A percentile compares a stretch with the other conserved stretches of the same genome.
Evolutionary conservation across 2,113 vertebrate species (phyloP).

Genomic region (Anthoscopus minutus): DNA sequence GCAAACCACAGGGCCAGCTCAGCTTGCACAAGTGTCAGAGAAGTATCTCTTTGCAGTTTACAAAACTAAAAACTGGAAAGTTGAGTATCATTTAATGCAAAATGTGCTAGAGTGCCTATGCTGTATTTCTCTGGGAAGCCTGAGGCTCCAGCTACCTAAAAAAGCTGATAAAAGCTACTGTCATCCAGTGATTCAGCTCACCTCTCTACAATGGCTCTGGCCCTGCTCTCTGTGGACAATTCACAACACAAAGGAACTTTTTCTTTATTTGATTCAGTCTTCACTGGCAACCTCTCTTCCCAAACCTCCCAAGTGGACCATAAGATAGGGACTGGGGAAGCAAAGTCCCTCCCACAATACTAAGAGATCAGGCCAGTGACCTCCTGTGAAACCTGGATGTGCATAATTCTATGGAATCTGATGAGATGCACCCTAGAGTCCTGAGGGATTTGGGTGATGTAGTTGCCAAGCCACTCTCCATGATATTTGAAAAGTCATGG

Average conservation of each 20-base stretch:
- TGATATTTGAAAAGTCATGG: background rate
- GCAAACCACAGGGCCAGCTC: background rate
- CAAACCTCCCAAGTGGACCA: background rate
- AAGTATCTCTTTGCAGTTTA: background rate
- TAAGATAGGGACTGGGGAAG: background rate
- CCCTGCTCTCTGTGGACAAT: background rate
- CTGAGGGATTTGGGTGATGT: background rate
- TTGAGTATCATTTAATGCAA: background rate
- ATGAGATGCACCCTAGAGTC: background rate
- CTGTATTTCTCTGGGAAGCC: background rate
- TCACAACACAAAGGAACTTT: background rate
- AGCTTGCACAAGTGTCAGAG: background rate
- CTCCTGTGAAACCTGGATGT: background rate
- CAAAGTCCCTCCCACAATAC: background rate
- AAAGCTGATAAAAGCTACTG: background rate
- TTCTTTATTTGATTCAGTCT: background rate
- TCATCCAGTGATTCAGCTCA: background rate
- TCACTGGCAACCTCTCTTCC: background rate
- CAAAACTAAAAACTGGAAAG: slow-evolving; percentile 16
- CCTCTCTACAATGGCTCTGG: background rate
- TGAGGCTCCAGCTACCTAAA: background rate
- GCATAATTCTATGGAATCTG: background rate
- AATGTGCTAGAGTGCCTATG: background rate
- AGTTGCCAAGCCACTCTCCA: background rate
- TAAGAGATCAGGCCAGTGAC: background rate